Evolutionary conservation across 2,113 vertebrate species (phyloP).

Genomic region (Paramisgurnus dabryanus): DNA sequence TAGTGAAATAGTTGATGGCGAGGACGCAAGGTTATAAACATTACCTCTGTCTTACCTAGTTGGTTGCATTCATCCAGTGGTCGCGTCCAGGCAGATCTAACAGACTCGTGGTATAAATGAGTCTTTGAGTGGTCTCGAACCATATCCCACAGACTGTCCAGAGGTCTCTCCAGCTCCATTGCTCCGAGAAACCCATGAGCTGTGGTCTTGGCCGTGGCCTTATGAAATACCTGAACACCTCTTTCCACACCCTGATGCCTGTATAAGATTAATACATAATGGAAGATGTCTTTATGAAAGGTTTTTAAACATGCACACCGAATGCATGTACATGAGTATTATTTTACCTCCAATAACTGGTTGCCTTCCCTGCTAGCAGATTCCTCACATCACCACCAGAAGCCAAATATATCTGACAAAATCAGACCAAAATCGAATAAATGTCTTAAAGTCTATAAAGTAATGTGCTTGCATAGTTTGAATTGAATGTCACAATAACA

Average conservation of each 20-base stretch:
- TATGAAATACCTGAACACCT: constrained; percentile 86
- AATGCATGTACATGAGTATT: constrained; percentile 7
- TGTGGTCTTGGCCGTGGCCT: constrained; percentile 80
- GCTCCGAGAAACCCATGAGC: constrained; percentile 89
- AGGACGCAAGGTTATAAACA: neutral
- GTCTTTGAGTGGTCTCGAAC: constrained; percentile 85
- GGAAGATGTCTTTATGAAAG: neutral
- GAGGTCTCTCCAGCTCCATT: constrained; percentile 80
- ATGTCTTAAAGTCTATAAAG: neutral
- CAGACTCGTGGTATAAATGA: constrained; percentile 83
- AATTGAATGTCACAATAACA: neutral
- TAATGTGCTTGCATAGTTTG: neutral
- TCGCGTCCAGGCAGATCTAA: constrained; percentile 82
- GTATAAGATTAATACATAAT: neutral
- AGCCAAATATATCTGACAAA: constrained; percentile 83
- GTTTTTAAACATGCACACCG: neutral
- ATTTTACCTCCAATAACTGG: constrained; percentile 86
- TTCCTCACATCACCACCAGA: constrained; percentile 83
- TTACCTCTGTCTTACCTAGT: constrained; percentile 78
- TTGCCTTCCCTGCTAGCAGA: constrained; percentile 75
- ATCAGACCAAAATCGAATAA: neutral
- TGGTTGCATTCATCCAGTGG: constrained; percentile 86
- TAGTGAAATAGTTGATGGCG: no score
- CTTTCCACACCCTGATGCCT: constrained; percentile 88
- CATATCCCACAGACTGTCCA: constrained; percentile 80